phyloP scores from a whole-genome alignment of 2,888 invertebrate genomes.

The Eudasyphora cyanicolor region DNA sequence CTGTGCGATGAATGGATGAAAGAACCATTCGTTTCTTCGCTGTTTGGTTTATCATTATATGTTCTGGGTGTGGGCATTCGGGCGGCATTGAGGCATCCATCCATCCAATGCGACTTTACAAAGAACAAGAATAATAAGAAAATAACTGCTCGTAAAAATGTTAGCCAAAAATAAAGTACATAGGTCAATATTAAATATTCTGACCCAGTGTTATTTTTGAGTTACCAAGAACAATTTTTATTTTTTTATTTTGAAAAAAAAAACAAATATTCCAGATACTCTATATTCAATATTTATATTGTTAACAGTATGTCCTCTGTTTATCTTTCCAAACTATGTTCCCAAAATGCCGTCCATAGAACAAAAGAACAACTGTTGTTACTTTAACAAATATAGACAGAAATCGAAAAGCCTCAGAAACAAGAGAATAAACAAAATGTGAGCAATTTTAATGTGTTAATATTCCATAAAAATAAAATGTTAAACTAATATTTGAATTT shows the following conservation, averaged over 20 bases:
- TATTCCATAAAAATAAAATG: conserved; percentile 33
- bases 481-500: conserved; percentile 37
- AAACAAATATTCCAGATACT: no score
- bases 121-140: conserved; percentile 34
- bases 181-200: no score
- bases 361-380: neutral
- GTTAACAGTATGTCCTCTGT: no score
- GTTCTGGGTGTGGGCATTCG: neutral
- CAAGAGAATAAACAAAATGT: neutral
- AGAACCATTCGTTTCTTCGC: neutral
- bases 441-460: conserved; percentile 38
- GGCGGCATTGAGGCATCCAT: no score
- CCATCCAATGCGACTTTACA: neutral
- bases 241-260: no score
- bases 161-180: no score
- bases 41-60: neutral
- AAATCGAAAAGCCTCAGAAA: neutral
- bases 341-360: no score
- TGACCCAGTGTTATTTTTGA: no score
- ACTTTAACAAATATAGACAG: neutral
- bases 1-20: neutral
- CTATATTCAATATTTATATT: no score
- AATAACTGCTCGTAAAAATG: no score
- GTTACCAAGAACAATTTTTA: no score
- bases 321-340: no score